Conservation (phyloP, 1,140 invertebrate species). For the Chelonus insularis region DNA sequence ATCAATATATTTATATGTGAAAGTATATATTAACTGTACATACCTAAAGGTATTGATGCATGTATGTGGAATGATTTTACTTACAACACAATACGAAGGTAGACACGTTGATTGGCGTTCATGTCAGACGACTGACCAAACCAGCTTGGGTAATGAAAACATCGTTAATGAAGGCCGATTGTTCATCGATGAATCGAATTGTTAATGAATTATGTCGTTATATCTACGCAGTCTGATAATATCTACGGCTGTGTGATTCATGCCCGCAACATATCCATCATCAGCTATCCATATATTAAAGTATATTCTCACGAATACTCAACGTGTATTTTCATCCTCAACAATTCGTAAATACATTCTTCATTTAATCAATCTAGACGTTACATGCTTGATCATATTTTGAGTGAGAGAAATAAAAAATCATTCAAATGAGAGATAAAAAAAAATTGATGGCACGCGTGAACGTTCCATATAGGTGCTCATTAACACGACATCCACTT, state of each 20-base stretch:
- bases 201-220: constrained; percentile 54
- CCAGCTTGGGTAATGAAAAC: constrained; percentile 25
- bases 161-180: constrained; percentile 50
- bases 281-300: not conserved
- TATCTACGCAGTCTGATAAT: constrained; percentile 19
- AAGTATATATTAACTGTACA: too few species aligned
- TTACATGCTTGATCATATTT: too few species aligned
- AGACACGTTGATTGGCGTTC: constrained; percentile 24
- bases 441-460: not conserved
- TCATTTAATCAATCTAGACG: too few species aligned
- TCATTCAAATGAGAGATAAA: too few species aligned
- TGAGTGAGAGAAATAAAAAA: too few species aligned
- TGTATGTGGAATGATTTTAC: constrained; percentile 6
- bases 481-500: constrained; percentile 6
- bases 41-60: too few species aligned
- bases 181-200: constrained; percentile 53
- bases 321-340: too few species aligned
- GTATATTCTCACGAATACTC: too few species aligned
- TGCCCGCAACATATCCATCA: not conserved
- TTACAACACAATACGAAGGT: constrained; percentile 6
- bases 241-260: not conserved
- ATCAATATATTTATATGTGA: too few species aligned
- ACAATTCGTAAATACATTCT: too few species aligned
- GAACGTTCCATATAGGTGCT: constrained; percentile 2
- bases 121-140: constrained; percentile 30